Evolutionary conservation across 2,888 invertebrate species (phyloP).

Genomic region (Caenorhabditis sp.): DNA sequence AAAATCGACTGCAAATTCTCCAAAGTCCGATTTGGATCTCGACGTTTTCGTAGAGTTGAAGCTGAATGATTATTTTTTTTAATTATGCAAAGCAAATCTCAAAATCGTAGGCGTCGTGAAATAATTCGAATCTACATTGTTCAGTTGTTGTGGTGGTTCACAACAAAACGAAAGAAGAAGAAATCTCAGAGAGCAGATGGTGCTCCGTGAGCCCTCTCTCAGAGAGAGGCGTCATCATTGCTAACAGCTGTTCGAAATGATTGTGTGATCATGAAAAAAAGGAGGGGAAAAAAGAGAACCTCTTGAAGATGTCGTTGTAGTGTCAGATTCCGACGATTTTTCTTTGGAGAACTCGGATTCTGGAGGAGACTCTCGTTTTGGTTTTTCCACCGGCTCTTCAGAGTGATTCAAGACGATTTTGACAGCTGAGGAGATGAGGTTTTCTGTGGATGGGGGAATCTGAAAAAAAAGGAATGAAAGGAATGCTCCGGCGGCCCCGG

Average conservation of each 20-base stretch:
- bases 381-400: not conserved
- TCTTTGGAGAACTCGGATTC: slow-evolving; percentile 20
- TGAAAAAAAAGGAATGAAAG: not conserved
- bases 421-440: slow-evolving; percentile 36
- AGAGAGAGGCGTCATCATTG: slow-evolving; percentile 6
- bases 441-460: not conserved
- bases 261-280: slow-evolving; percentile 32
- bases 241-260: slow-evolving; percentile 42
- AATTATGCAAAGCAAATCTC: not conserved
- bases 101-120: slow-evolving; percentile 12
- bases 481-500: too few species aligned
- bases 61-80: slow-evolving; percentile 19
- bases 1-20: slow-evolving; percentile 59
- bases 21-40: slow-evolving; percentile 62
- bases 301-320: slow-evolving; percentile 48
- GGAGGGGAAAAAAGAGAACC: slow-evolving; percentile 14
- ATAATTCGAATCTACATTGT: slow-evolving; percentile 13
- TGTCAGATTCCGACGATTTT: slow-evolving; percentile 54
- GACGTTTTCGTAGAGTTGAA: slow-evolving; percentile 53
- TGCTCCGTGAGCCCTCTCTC: slow-evolving; percentile 3
- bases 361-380: not conserved
- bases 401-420: slow-evolving; percentile 35
- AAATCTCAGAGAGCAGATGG: not conserved
- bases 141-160: slow-evolving; percentile 32
- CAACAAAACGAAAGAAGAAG: slow-evolving; percentile 8